phyloP scores from a whole-genome alignment of 2,113 vertebrate species.

The Oreochromis tanganicae region DNA sequence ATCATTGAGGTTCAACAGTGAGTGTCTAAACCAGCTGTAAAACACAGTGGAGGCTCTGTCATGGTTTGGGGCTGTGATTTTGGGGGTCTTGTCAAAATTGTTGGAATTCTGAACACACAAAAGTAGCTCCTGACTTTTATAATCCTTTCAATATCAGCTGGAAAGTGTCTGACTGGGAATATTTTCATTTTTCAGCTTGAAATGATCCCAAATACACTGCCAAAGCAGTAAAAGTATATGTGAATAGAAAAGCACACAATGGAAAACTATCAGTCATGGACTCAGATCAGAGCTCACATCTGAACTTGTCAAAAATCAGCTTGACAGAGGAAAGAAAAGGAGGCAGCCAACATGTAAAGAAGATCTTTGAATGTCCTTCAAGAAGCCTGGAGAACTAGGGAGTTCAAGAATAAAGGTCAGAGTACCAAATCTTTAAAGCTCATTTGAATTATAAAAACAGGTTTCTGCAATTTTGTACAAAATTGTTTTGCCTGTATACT shows the following conservation, averaged over 20 bases:
- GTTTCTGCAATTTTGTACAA: neutral
- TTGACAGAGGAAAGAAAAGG: neutral
- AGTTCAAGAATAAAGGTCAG: neutral
- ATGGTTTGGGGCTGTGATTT: neutral
- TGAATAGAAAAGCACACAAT: neutral
- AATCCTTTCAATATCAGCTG: neutral
- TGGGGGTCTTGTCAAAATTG: neutral
- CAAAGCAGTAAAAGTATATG: neutral
- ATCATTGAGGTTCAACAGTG: neutral
- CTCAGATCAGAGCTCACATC: neutral
- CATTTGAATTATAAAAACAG: neutral
- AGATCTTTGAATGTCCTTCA: neutral
- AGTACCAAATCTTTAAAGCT: neutral
- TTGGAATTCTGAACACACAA: neutral
- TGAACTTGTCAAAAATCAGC: neutral
- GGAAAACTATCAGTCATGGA: neutral
- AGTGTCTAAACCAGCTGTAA: neutral
- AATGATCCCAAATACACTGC: neutral
- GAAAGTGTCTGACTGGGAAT: neutral
- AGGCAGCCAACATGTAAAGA: neutral
- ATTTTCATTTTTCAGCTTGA: neutral
- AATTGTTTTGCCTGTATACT: neutral
- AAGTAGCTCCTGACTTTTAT: neutral
- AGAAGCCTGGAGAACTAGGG: neutral
- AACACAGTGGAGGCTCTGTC: neutral